These are phyloP conservation scores for Calameuta pallipes DNA, from an alignment of 2,888 invertebrate genomes.

Conservation along the genomic window DNA sequence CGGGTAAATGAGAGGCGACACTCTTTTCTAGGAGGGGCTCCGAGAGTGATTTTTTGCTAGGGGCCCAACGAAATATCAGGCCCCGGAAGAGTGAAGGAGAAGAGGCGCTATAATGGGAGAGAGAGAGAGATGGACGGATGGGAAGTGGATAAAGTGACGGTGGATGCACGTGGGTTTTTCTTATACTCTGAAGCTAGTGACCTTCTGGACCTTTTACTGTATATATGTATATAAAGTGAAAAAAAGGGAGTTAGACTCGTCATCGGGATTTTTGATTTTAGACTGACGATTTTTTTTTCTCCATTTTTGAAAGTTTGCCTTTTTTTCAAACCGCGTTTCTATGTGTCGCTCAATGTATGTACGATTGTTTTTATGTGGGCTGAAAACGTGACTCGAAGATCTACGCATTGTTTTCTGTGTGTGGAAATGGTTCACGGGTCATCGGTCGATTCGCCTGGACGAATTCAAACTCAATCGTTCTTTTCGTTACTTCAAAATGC, in stretches of 20 bases:
- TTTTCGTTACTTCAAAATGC: not conserved
- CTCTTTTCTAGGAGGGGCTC: slow-evolving; percentile 21
- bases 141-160: not conserved
- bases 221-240: not conserved
- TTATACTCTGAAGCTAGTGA: too few relatives aligned
- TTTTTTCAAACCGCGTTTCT: not conserved
- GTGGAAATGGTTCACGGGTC: slow-evolving; percentile 2
- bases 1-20: slow-evolving; percentile 26
- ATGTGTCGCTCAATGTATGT: not conserved
- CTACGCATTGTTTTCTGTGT: not conserved
- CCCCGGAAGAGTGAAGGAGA: not conserved
- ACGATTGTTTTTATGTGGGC: not conserved
- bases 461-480: not conserved
- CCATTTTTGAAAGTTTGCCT: not conserved
- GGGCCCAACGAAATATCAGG: not conserved
- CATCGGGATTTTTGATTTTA: not conserved
- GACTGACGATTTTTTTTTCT: not conserved
- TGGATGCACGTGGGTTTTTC: too few relatives aligned
- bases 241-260: not conserved
- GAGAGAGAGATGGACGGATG: not conserved
- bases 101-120: too few relatives aligned
- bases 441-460: slow-evolving; percentile 2
- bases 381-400: not conserved
- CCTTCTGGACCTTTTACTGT: too few relatives aligned
- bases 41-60: slow-evolving; percentile 22